Evolutionary conservation across 2,797 vertebrate species (phyloP).

Genomic region (Taeniopygia guttata): DNA sequence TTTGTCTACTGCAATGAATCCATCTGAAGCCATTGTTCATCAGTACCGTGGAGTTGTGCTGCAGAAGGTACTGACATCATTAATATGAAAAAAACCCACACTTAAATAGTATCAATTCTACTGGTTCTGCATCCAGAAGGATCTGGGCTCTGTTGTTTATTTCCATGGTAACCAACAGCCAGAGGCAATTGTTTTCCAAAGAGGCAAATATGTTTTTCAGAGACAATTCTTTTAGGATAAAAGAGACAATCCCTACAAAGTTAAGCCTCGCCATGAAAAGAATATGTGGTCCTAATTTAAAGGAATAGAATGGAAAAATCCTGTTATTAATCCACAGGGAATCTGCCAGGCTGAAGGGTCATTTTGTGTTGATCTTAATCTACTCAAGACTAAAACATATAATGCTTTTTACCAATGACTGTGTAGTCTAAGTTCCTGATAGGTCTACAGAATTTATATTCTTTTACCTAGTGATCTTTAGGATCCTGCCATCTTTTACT

Average conservation of each 20-base stretch:
- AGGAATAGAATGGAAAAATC: background rate
- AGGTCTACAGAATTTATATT: background rate
- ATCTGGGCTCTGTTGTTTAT: background rate
- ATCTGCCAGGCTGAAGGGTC: background rate
- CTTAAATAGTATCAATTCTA: background rate
- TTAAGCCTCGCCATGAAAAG: background rate
- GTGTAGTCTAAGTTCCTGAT: background rate
- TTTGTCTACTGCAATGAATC: background rate
- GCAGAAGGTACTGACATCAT: background rate
- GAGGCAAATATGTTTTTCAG: background rate
- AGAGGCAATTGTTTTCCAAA: background rate
- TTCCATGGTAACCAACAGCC: background rate
- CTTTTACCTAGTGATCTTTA: background rate
- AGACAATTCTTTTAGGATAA: background rate
- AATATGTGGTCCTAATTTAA: background rate
- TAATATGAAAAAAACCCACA: rapidly evolving
- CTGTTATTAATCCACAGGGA: background rate
- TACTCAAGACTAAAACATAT: background rate
- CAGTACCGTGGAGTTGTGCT: background rate
- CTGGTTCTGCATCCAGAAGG: background rate
- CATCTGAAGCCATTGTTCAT: rapidly evolving
- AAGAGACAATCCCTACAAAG: background rate
- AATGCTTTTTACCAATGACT: background rate
- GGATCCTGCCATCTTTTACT: background rate
- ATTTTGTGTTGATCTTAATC: background rate